Conservation (phyloP, 2,888 invertebrate genomes). For the Sabatieria punctata region DNA sequence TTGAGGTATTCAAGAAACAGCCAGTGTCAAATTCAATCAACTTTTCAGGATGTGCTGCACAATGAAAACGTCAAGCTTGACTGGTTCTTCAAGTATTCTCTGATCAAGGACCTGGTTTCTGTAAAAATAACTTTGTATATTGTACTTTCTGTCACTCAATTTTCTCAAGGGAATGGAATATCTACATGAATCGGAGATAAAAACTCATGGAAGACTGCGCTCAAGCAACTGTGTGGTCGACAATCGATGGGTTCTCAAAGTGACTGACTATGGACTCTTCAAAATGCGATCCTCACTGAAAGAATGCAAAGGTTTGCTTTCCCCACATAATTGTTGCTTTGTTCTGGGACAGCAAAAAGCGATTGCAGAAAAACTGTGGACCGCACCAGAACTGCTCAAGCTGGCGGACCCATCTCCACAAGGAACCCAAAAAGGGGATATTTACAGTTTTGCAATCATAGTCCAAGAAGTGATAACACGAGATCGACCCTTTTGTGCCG, state of each 20-base stretch:
- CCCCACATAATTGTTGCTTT: no score
- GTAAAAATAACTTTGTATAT: neutral
- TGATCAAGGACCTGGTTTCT: conserved; percentile 6
- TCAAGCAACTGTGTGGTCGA: neutral
- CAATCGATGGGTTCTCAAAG: no score
- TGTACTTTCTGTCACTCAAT: no score
- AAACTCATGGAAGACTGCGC: neutral
- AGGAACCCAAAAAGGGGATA: conserved; percentile 33
- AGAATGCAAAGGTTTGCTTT: neutral
- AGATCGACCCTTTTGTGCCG: conserved; percentile 1
- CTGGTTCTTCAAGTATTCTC: conserved; percentile 10
- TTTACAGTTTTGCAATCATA: conserved; percentile 33
- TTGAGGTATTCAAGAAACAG: no score
- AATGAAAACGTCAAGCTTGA: conserved; percentile 8
- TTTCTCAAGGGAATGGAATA: neutral
- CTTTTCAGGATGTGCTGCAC: conserved; percentile 8
- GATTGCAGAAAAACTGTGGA: conserved; percentile 1
- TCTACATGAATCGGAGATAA: neutral
- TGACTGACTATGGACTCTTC: no score
- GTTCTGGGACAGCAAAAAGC: no score
- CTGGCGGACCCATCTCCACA: neutral
- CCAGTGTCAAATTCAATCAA: no score
- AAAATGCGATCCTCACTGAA: no score
- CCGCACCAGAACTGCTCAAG: conserved; percentile 5
- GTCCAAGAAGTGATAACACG: conserved; percentile 31